Evolutionary conservation across 2,113 vertebrate species (phyloP), one percentile per base, ranked within the genome.

Genomic region (Craseonycteris thonglongyai): DNA sequence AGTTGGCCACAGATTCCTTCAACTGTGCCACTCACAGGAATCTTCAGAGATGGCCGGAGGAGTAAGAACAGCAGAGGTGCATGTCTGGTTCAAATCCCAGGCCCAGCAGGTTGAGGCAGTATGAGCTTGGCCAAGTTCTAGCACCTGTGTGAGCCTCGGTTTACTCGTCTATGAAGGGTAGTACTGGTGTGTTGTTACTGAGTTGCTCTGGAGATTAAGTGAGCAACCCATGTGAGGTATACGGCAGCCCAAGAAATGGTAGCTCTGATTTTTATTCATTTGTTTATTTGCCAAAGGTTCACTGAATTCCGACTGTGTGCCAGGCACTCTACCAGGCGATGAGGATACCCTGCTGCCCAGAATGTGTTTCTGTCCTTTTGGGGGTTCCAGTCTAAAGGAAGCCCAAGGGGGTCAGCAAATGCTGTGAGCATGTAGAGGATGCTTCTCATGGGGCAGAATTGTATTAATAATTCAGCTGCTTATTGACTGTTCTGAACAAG

Each of bases 401-500:
- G 47, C 15, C 33, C 3, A 11, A 0, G 2, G 5, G 22, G n/a
- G 26, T 9, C 16, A 22, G 58, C 74, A 49, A 51, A 21, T 0
- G 11, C 40, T 19, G 3, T 2, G 6, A n/a, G 61, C 15, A 22
- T 38, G 9, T 22, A 58, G 76, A 84, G 16, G 30, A 33, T 47
- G 87, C 68, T 26, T 35, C 83, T 10, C 15, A 0, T 7, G 38
- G 28, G 82, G 21, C 11, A 42, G 81, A 90, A 81, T 40, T 47
- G 33, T 35, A 22, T 28, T 58, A 38, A 69, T 56, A 42, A 45
- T 71, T 83, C 58, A 63, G 45, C 13, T 26, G 69, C 68, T 6
- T 59, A 56, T 35, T 79, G 88, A 80, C 45, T 80, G 87, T 47
- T 45, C 63, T 59, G 65, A 94, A 35, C 84, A 94, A 95, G 86